Percentiles rank a stretch among this genome's conserved stretches.
Conservation (phyloP, 2,888 invertebrate species). For the Sinhomidia bicolor region DNA sequence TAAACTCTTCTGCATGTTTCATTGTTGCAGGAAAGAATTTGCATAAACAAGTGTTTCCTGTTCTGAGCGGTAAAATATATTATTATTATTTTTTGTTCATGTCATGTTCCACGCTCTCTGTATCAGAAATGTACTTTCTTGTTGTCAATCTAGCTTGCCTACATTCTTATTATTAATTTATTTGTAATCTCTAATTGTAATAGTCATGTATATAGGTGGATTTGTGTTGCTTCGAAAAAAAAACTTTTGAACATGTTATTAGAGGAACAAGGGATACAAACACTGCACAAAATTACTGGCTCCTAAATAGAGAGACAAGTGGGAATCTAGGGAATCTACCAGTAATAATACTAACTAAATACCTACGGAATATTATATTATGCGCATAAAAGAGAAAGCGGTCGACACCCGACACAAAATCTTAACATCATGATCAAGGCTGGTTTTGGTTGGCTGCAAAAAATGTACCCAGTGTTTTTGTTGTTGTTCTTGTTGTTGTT, state of each 20-base stretch:
- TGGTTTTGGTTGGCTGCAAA: background rate
- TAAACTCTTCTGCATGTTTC: too few relatives aligned
- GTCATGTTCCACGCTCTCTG: too few relatives aligned
- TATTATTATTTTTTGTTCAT: too few relatives aligned
- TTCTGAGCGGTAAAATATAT: too few relatives aligned
- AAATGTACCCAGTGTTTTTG: constrained; percentile 7
- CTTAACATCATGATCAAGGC: constrained; percentile 35
- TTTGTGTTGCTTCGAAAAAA: background rate
- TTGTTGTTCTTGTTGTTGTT: background rate
- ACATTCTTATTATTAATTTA: too few relatives aligned
- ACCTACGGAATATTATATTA: background rate
- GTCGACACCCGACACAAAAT: constrained; percentile 24
- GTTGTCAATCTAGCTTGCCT: too few relatives aligned
- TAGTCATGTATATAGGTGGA: too few relatives aligned
- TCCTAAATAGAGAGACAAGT: background rate
- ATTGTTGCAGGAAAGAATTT: too few relatives aligned
- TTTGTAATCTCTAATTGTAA: too few relatives aligned
- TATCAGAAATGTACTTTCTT: too few relatives aligned
- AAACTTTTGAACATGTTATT: background rate
- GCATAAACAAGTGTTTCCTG: too few relatives aligned
- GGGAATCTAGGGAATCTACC: background rate
- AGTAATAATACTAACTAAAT: background rate
- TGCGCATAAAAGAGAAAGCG: constrained; percentile 12
- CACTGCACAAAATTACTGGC: constrained; percentile 16
- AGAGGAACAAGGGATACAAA: background rate